Evolutionary conservation across 2,113 vertebrate species (phyloP), one percentile per base, ranked within the genome.

Genomic region (Proterorhinus semilunaris): DNA sequence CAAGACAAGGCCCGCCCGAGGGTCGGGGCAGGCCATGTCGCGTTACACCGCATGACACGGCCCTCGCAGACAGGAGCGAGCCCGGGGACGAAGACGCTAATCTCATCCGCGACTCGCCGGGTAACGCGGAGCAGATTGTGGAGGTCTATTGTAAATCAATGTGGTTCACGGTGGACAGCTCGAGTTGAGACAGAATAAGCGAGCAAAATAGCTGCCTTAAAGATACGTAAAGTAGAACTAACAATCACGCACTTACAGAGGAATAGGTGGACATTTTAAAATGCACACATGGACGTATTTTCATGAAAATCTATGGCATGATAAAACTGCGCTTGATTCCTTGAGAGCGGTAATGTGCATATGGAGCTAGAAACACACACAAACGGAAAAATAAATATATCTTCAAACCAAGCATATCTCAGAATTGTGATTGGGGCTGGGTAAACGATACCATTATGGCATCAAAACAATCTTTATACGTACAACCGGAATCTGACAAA

Each of bases 61-160:
- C 65, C 71, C 80, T 86, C 68, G 71, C 16, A 5, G 45, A 69
- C 72, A 74, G 62, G 3, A 1, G 69, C 71, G 46, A 10, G 61
- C 53, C 51, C 45, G 10, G 13, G 58, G 78, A n/a, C 54, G 78
- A 15, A 17, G 62, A 80, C 2, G 58, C 17, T 69, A 67, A 80
- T 69, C 52, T n/a, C 50, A 8, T 59, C 8, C 8, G 17, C 76
- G 62, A 44, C 58, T 53, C 49, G 63, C 61, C 36, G 49, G 16
- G 67, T 77, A 74, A 66, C 65, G 3, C 50, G 50, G 11, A 50
- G 52, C 82, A 65, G 69, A 78, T 84, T 79, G 65, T 49, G 54
- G 43, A 49, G 0, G 63, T 79, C 81, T 6, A 12, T 7, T 16
- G 57, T 75, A 53, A 55, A 71, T 76, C 48, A 2, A 75, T 1